A percentile compares a stretch with the other conserved stretches of the same genome.
These are phyloP conservation scores for Saguinus midas DNA, from an alignment of 2,113 vertebrate genomes.

Conservation along the genomic window DNA sequence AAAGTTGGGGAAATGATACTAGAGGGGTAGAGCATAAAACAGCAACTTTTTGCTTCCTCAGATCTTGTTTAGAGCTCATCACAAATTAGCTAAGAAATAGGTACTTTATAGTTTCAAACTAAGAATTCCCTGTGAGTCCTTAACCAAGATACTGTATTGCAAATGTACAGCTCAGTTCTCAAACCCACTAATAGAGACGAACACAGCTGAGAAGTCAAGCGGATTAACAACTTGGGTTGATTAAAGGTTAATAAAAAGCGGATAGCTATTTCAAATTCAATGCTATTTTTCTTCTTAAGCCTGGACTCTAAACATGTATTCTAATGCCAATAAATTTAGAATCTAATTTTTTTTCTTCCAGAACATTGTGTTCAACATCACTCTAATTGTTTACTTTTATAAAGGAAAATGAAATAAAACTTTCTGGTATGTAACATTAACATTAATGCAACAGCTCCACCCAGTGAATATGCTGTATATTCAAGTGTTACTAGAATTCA, in stretches of 20 bases:
- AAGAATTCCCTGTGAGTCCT: neutral
- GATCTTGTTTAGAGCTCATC: neutral
- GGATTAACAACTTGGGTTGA: neutral
- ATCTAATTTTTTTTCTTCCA: neutral
- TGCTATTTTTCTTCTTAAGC: neutral
- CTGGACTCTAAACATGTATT: neutral
- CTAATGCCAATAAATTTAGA: slow-evolving; percentile 2
- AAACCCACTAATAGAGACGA: neutral
- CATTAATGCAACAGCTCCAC: slow-evolving; percentile 49
- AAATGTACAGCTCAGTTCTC: neutral
- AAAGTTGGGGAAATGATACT: neutral
- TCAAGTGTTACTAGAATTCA: neutral
- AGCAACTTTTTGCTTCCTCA: neutral
- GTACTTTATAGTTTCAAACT: neutral
- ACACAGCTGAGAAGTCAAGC: neutral
- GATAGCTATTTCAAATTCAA: neutral
- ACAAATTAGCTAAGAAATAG: neutral
- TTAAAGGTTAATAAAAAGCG: neutral
- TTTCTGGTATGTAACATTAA: neutral
- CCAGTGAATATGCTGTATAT: slow-evolving; percentile 21
- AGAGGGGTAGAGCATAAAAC: neutral
- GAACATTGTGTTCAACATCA: neutral
- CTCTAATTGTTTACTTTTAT: neutral
- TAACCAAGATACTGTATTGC: neutral
- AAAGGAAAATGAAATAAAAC: neutral